Conservation (phyloP, 1,140 invertebrate genomes). For the Camponotus vicinus region DNA sequence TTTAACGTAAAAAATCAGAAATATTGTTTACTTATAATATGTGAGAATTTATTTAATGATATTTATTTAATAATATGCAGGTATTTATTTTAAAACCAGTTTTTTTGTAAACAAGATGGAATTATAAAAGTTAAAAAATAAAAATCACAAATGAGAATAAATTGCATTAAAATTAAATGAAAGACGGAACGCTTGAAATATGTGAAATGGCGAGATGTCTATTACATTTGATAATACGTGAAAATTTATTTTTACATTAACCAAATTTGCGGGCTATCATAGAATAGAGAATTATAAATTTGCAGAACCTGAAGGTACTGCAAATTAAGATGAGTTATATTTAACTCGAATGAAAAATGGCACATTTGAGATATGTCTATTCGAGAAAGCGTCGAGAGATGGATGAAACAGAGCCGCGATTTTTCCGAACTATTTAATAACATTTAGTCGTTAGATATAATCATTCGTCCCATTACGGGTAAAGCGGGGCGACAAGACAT, state of each 20-base stretch:
- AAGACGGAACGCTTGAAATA: constrained; percentile 1
- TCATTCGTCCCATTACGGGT: constrained; percentile 46
- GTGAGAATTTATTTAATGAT: background rate
- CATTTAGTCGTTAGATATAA: constrained; percentile 49
- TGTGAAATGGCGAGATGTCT: background rate
- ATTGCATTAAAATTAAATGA: constrained; percentile 8
- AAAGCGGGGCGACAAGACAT: constrained; percentile 22
- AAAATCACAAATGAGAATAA: background rate
- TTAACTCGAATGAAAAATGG: background rate
- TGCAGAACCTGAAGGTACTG: background rate
- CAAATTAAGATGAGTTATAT: constrained; percentile 19
- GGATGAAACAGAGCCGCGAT: constrained; percentile 12
- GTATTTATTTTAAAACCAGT: background rate
- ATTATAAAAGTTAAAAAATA: background rate
- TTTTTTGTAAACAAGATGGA: background rate
- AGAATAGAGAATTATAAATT: background rate
- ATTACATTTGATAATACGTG: background rate
- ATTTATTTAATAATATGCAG: background rate
- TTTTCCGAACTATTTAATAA: constrained; percentile 50
- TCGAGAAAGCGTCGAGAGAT: background rate
- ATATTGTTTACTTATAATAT: background rate
- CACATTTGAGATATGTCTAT: background rate
- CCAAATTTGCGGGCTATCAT: background rate
- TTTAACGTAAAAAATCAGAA: background rate
- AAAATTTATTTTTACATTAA: background rate